phyloP scores from a whole-genome alignment of 1,140 invertebrate species.

The Macrocentrus cingulum region DNA sequence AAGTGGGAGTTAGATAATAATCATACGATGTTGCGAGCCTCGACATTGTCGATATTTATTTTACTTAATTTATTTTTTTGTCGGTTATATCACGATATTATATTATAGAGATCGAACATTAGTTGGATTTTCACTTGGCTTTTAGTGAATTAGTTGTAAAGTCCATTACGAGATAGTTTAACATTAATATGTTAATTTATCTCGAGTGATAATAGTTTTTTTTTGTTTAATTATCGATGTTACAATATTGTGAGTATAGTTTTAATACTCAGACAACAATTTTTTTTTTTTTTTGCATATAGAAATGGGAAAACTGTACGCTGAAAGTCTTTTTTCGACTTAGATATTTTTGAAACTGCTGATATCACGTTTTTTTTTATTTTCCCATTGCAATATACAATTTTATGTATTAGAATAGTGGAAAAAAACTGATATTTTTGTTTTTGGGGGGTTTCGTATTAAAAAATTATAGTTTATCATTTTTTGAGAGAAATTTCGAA shows the following conservation, averaged over 20 bases:
- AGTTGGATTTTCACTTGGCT: constrained; percentile 46
- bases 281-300: constrained; percentile 28
- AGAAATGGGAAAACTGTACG: constrained; percentile 36
- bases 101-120: constrained; percentile 50
- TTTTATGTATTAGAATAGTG: no score
- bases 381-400: no score
- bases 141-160: constrained; percentile 25
- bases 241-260: constrained; percentile 11
- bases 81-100: constrained; percentile 53
- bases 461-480: no score
- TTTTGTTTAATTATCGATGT: constrained; percentile 8
- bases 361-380: no score
- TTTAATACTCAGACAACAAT: constrained; percentile 25
- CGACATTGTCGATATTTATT: constrained; percentile 11
- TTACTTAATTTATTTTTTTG: constrained; percentile 42
- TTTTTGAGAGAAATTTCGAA: no score
- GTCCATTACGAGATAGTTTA: constrained; percentile 14
- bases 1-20: background rate
- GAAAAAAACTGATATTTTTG: no score
- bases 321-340: no score
- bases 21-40: background rate
- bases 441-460: no score
- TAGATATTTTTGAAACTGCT: no score
- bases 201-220: constrained; percentile 8
- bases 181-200: constrained; percentile 22